These are phyloP conservation scores for Sphecodes monilicornis DNA, from an alignment of 2,888 invertebrate species.

Conservation along the genomic window DNA sequence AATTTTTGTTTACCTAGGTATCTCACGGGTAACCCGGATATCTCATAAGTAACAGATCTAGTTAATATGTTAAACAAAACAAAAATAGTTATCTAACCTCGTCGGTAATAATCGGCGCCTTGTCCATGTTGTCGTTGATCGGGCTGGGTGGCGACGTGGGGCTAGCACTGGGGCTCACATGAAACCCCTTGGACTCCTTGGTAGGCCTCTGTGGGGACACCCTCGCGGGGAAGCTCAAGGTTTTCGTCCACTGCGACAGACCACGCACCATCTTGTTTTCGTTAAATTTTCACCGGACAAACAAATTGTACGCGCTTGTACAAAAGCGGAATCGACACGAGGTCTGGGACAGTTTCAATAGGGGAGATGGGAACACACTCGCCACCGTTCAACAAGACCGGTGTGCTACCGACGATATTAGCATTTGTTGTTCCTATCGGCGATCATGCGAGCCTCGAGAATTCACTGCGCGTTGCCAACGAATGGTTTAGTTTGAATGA, in stretches of 20 bases:
- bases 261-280: slow-evolving; percentile 91
- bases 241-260: slow-evolving; percentile 96
- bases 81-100: slow-evolving; percentile 76
- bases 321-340: not conserved
- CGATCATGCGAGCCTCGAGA: not conserved
- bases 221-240: slow-evolving; percentile 94
- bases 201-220: slow-evolving; percentile 92
- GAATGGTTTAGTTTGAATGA: not conserved
- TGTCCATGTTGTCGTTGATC: slow-evolving; percentile 81
- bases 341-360: not conserved
- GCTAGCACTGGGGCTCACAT: slow-evolving; percentile 85
- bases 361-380: not conserved
- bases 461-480: slow-evolving; percentile 14
- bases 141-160: slow-evolving; percentile 83
- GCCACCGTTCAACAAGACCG: slow-evolving; percentile 1
- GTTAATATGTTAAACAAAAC: not conserved
- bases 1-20: no score
- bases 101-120: slow-evolving; percentile 81
- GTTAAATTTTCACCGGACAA: slow-evolving; percentile 33
- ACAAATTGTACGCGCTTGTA: not conserved
- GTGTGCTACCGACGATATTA: not conserved
- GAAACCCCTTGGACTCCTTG: slow-evolving; percentile 87
- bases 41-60: no score
- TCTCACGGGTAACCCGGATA: no score
- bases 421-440: not conserved